A percentile compares a stretch with the other conserved stretches of the same genome.
phyloP scores from a whole-genome alignment of 1,140 invertebrate species.

The Cydia fagiglandana region DNA sequence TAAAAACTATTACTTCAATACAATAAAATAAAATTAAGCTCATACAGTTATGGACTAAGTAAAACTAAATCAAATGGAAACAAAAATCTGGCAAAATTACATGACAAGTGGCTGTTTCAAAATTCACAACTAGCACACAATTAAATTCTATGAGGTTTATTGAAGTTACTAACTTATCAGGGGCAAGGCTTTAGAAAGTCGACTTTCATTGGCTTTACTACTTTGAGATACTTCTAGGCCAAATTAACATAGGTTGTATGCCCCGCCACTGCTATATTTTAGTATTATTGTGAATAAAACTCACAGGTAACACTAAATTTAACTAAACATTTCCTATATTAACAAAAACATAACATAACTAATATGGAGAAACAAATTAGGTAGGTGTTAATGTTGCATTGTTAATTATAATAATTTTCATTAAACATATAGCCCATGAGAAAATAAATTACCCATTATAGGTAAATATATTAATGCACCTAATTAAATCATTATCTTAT shows the following conservation, averaged over 20 bases:
- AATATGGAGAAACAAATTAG: not conserved
- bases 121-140: constrained; percentile 1
- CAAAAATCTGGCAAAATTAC: not conserved
- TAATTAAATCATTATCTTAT: not conserved
- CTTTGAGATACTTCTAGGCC: not conserved
- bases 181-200: not conserved
- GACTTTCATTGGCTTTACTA: not conserved
- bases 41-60: constrained; percentile 24
- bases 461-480: not conserved
- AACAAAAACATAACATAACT: constrained; percentile 19
- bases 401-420: not conserved
- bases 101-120: not conserved
- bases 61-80: not conserved
- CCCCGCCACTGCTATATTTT: not conserved
- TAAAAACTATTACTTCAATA: constrained; percentile 1
- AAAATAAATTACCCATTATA: not conserved
- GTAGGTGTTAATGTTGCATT: not conserved
- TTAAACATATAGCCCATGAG: not conserved
- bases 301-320: constrained; percentile 14
- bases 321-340: constrained; percentile 25
- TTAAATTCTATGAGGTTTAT: not conserved
- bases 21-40: constrained; percentile 24
- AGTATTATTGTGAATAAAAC: not conserved
- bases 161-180: not conserved
- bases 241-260: no score